These are phyloP conservation scores for Umimayanthus chanpuru DNA, from an alignment of 92 coral and sea anemone genomes.

Conservation along the genomic window DNA sequence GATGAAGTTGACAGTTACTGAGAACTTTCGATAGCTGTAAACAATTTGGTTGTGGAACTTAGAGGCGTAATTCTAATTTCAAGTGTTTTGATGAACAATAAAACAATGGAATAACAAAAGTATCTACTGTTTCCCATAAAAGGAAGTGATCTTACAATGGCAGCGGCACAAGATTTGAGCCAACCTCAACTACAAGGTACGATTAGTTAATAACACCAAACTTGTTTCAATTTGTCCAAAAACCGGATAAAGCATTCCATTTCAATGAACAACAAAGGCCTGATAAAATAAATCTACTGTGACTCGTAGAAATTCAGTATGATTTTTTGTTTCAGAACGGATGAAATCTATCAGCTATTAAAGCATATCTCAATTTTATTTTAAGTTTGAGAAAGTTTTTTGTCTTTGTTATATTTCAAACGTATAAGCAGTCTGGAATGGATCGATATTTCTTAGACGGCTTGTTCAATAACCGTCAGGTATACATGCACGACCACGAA, in stretches of 20 bases:
- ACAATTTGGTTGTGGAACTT: too few relatives aligned
- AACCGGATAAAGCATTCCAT: background rate
- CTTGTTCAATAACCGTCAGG: background rate
- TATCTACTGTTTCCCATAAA: too few relatives aligned
- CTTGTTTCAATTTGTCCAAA: background rate
- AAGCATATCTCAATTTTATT: too few relatives aligned
- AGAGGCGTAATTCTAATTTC: too few relatives aligned
- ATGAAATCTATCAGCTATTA: background rate
- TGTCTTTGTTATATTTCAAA: background rate
- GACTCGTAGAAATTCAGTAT: background rate
- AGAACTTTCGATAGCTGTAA: too few relatives aligned
- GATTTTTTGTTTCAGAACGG: background rate
- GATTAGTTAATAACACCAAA: too few relatives aligned
- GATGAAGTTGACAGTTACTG: too few relatives aligned
- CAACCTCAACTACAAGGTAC: constrained; percentile 33
- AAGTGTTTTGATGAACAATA: too few relatives aligned
- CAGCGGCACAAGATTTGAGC: constrained; percentile 3
- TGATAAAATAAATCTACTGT: background rate
- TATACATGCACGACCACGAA: background rate
- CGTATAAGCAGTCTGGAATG: background rate
- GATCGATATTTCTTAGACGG: too few relatives aligned
- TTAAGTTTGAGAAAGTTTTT: too few relatives aligned
- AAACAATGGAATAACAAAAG: too few relatives aligned
- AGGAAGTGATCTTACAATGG: too few relatives aligned
- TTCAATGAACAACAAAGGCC: background rate